Evolutionary conservation across 2,797 vertebrate genomes (phyloP).

Genomic region (Halcyon badia): DNA sequence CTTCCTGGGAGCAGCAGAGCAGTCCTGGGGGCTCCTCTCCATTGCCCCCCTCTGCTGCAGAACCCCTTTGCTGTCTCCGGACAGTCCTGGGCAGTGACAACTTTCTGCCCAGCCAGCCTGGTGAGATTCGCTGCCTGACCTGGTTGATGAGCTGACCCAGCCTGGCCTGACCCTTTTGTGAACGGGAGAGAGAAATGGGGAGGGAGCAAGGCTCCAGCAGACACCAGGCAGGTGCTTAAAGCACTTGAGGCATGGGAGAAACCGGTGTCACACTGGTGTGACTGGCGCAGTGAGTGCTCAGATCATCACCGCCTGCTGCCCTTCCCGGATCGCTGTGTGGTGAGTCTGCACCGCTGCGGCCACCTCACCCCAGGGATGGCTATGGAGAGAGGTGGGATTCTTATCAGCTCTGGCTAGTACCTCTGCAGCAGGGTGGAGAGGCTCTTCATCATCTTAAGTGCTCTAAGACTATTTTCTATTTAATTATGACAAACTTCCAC

Average conservation of each 20-base stretch:
- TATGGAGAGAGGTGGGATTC: rapidly evolving
- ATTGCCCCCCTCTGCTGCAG: background rate
- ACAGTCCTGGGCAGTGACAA: rapidly evolving
- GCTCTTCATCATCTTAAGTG: background rate
- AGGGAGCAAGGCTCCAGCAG: background rate
- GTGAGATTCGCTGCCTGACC: rapidly evolving
- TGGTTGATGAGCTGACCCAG: background rate
- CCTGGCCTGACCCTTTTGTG: rapidly evolving
- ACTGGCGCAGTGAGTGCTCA: background rate
- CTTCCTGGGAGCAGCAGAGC: background rate
- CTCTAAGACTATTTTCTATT: background rate
- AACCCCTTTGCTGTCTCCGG: background rate
- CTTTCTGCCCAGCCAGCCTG: background rate
- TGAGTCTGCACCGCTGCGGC: rapidly evolving
- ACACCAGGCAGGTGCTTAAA: background rate
- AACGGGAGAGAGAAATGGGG: rapidly evolving
- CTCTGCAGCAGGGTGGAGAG: background rate
- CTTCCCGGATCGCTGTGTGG: rapidly evolving
- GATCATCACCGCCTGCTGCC: background rate
- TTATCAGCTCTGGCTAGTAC: background rate
- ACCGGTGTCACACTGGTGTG: background rate
- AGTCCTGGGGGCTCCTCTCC: background rate
- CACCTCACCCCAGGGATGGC: rapidly evolving
- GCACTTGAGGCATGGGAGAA: background rate
- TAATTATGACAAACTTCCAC: background rate